Percentiles rank a stretch among this genome's conserved stretches.
These are phyloP conservation scores for human DNA, from an alignment of 2,113 vertebrate species.

Conservation along the genomic window GRCh38 chr17:17684001-17684500, in stretches of 20 bases:
- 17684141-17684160: too few relatives aligned
- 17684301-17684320: not conserved
- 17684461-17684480: not conserved
- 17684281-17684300: slow-evolving; percentile 23
- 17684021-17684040: too few relatives aligned
- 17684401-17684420: not conserved
- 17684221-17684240: not conserved
- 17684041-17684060: too few relatives aligned
- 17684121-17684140: too few relatives aligned
- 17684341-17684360: not conserved
- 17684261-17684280: not conserved
- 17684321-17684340: slow-evolving; percentile 18
- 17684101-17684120: too few relatives aligned
- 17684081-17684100: too few relatives aligned
- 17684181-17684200: not conserved
- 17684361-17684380: not conserved
- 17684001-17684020: too few relatives aligned
- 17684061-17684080: too few relatives aligned
- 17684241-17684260: not conserved
- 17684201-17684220: not conserved
- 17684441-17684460: not conserved
- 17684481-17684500: not conserved
- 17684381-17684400: slow-evolving; percentile 18
- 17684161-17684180: too few relatives aligned
- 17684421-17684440: slow-evolving; percentile 29